phyloP scores from a whole-genome alignment of 2,797 vertebrate species.

The Lates japonicus region DNA sequence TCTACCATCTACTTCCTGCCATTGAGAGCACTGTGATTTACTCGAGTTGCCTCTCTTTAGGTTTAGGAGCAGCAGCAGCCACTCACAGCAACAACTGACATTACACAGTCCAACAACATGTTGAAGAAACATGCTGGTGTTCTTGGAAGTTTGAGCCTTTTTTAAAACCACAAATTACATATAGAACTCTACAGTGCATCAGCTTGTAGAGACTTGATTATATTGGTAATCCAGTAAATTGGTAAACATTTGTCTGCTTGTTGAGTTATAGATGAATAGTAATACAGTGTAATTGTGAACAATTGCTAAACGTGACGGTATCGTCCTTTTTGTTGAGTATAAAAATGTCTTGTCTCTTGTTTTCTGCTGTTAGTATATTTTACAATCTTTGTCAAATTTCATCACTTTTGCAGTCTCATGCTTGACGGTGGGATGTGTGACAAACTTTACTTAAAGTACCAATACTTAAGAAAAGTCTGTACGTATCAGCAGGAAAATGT shows the following conservation, averaged over 20 bases:
- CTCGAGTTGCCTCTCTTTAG: constrained; percentile 2
- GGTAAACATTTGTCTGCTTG: background rate
- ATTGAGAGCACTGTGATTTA: constrained; percentile 13
- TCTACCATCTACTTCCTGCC: constrained; percentile 34
- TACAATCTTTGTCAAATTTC: no score
- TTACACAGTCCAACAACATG: background rate
- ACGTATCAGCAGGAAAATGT: no score
- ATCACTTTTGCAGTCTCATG: no score
- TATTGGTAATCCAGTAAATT: background rate
- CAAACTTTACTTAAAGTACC: background rate
- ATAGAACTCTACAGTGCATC: background rate
- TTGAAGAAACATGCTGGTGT: constrained; percentile 1
- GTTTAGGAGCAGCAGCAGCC: constrained; percentile 2
- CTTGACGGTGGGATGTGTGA: no score
- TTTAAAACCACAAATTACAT: background rate
- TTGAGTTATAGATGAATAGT: background rate
- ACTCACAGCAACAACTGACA: background rate
- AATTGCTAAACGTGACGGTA: no score
- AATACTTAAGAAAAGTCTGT: background rate
- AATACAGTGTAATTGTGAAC: background rate
- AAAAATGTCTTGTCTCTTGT: background rate
- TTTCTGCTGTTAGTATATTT: background rate
- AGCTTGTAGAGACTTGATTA: background rate
- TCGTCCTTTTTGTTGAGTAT: background rate
- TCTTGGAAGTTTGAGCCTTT: background rate